A percentile compares a stretch with the other conserved stretches of the same genome.
Evolutionary conservation across 2,797 vertebrate genomes (phyloP).

Genomic region (Corythornis leucogaster): DNA sequence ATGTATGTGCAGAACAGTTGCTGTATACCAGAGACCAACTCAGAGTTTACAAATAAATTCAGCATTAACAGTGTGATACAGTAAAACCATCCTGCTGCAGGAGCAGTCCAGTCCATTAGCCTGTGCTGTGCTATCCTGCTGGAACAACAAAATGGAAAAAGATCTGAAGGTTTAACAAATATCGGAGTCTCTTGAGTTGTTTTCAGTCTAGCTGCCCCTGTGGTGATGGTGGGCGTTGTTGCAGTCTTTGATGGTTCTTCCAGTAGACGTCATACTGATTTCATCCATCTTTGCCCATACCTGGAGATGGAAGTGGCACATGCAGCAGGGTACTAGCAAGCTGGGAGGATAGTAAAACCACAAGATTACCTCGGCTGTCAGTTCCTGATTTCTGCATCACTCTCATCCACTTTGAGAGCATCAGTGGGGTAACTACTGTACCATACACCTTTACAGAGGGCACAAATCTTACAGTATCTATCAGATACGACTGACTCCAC

Average conservation of each 20-base stretch:
- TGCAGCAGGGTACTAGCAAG: background rate
- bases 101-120: background rate
- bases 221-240: background rate
- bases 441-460: background rate
- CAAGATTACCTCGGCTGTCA: background rate
- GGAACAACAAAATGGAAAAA: background rate
- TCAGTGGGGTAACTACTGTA: background rate
- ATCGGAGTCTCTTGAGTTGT: background rate
- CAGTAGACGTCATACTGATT: background rate
- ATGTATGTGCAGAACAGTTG: background rate
- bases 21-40: background rate
- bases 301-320: background rate
- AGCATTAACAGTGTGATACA: background rate
- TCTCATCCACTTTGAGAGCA: background rate
- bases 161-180: background rate
- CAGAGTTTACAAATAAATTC: background rate
- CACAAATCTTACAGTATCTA: background rate
- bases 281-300: background rate
- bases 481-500: rapidly evolving
- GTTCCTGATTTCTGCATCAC: background rate
- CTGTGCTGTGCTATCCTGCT: background rate
- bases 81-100: background rate
- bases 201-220: background rate
- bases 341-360: background rate
- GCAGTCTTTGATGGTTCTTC: background rate